phyloP scores from a whole-genome alignment of 2,113 vertebrate genomes.

The Mirza zaza region DNA sequence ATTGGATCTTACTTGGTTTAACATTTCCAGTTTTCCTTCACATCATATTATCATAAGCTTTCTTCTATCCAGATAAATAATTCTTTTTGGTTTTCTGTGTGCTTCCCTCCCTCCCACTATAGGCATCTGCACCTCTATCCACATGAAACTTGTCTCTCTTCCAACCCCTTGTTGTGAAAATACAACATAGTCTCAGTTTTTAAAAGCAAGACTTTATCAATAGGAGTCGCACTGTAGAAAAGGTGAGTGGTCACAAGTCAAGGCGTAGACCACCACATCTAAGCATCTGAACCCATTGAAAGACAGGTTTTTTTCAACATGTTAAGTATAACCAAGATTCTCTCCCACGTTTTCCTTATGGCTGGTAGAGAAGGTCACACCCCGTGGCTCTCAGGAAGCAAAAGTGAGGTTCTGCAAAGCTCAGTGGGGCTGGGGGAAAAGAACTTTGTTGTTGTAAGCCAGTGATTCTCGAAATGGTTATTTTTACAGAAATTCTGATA shows the following conservation, averaged over 20 bases:
- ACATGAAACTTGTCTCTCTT: neutral
- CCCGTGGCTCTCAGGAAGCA: neutral
- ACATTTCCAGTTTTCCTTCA: neutral
- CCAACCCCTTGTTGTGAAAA: neutral
- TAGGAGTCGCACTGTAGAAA: neutral
- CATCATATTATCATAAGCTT: neutral
- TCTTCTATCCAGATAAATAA: neutral
- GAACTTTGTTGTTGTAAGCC: neutral
- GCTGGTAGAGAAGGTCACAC: fast-evolving
- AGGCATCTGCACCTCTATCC: neutral
- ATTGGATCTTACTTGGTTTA: neutral
- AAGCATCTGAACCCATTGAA: neutral
- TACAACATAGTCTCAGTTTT: neutral
- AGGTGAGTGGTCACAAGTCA: neutral
- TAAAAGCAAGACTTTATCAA: neutral
- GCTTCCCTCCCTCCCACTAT: neutral
- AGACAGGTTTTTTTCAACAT: neutral
- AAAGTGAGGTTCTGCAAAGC: neutral
- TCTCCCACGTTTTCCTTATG: neutral
- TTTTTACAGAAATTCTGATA: neutral
- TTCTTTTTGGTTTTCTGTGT: neutral
- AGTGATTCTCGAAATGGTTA: neutral
- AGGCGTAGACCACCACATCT: neutral
- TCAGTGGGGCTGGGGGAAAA: neutral
- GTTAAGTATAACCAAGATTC: neutral